phyloP scores from a whole-genome alignment of 2,113 vertebrate genomes.

The Neolamprologus falcicula region DNA sequence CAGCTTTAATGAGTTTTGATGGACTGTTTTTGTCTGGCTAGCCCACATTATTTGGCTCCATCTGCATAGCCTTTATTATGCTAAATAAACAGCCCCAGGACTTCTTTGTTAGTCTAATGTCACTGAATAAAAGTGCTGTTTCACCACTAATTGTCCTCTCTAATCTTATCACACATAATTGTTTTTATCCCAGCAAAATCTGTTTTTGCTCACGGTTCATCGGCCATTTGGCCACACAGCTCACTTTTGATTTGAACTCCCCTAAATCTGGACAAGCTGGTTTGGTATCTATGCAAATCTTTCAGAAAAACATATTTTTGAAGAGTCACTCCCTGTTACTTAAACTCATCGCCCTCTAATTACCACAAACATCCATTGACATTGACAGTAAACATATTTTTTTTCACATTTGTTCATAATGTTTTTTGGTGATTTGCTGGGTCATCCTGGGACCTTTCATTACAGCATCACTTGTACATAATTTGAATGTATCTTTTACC shows the following conservation, averaged over 20 bases:
- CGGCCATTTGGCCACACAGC: background rate
- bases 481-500: accelerated
- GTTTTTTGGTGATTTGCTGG: background rate
- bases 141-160: constrained; percentile 25
- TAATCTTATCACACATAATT: constrained; percentile 30
- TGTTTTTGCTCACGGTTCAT: background rate
- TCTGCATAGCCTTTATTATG: constrained; percentile 12
- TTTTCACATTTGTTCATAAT: background rate
- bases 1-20: constrained; percentile 31
- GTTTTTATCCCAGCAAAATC: constrained; percentile 26
- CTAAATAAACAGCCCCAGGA: constrained; percentile 32
- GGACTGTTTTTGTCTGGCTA: constrained; percentile 8
- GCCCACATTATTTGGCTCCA: constrained; percentile 6
- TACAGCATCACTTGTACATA: background rate
- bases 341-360: background rate
- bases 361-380: background rate
- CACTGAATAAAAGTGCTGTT: constrained; percentile 23
- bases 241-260: constrained; percentile 5
- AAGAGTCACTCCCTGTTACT: background rate
- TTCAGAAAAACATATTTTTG: background rate
- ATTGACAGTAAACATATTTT: background rate
- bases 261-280: background rate
- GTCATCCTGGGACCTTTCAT: background rate
- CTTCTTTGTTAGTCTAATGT: constrained; percentile 34
- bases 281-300: background rate